Evolutionary conservation across 2,113 vertebrate species (phyloP).

Genomic region (Gasterosteus aculeatus): DNA sequence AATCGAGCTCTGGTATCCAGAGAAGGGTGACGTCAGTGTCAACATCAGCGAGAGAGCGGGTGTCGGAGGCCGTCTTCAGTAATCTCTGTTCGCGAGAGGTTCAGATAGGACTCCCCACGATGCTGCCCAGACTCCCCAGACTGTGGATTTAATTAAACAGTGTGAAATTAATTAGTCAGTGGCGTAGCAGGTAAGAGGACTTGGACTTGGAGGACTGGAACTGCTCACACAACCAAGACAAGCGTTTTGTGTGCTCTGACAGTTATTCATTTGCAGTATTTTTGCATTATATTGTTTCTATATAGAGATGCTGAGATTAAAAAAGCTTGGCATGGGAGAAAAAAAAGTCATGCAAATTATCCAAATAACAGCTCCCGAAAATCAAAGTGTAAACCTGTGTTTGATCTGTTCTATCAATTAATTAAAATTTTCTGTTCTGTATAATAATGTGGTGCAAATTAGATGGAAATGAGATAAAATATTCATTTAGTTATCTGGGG

Average conservation of each 20-base stretch:
- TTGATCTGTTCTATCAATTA: slow-evolving; percentile 86
- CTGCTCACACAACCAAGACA: slow-evolving; percentile 71
- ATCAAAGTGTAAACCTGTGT: slow-evolving; percentile 83
- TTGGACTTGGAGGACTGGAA: too few species aligned
- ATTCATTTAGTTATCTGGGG: slow-evolving; percentile 85
- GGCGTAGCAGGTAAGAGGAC: slow-evolving; percentile 77
- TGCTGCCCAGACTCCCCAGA: slow-evolving; percentile 72
- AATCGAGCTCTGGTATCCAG: slow-evolving; percentile 84
- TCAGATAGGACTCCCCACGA: slow-evolving; percentile 60
- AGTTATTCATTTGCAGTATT: slow-evolving; percentile 76
- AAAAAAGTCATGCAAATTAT: slow-evolving; percentile 75
- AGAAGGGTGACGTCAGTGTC: slow-evolving; percentile 84
- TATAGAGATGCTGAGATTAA: slow-evolving; percentile 64
- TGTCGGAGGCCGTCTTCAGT: slow-evolving; percentile 67
- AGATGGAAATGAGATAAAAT: slow-evolving; percentile 87
- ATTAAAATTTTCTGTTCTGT: slow-evolving; percentile 82
- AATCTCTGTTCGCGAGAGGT: slow-evolving; percentile 66
- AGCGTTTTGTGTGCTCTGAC: slow-evolving; percentile 72
- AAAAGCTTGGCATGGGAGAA: slow-evolving; percentile 58
- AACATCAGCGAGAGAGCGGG: slow-evolving; percentile 77
- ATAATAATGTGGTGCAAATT: slow-evolving; percentile 85
- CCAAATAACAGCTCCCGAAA: slow-evolving; percentile 75
- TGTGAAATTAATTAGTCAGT: slow-evolving; percentile 83
- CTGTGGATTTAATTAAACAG: slow-evolving; percentile 84
- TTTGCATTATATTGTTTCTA: slow-evolving; percentile 66